Base-by-base conservation (phyloP, 2,113 vertebrate genomes). In the Stegastes partitus region DNA sequence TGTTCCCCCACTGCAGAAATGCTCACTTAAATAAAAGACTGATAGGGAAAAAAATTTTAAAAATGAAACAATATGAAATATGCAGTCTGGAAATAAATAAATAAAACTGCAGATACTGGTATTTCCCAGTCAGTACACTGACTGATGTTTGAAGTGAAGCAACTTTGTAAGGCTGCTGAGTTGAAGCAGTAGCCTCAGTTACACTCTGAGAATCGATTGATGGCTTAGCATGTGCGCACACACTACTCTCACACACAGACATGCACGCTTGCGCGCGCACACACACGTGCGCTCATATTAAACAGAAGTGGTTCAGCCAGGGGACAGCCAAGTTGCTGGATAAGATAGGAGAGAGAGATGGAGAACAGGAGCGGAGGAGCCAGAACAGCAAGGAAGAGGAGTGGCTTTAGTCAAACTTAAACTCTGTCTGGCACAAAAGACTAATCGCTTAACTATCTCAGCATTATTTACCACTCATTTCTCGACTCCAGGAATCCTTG, bases 251-350 rank as follows among this genome's bases (percentile, higher is more conserved):
- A 18, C 56, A 56, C 25, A 26, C 49, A 39, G 11, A 45, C 49
- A 66, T 11, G 23, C 65, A 59, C 56, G 2, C 37, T 21, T 56
- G 45, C 8, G 53, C 39, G 22, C 69, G n/a, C 57, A 74, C 55
- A 56, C 74, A 68, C 69, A 72, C 66, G 74, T 18, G 12, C 22
- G 19, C 64, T 78, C 74, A 88, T 77, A 84, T 87, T 82, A 89
- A 85, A 89, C 85, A 89, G 59, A 71, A 63, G 58, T 86, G 82
- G 90, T 93, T 91, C 91, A 93, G 71, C 79, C 68, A 88, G 63
- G 73, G 90, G 90, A 91, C 90, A 93, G 84, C 64, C 63, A 77
- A 81, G 69, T 84, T 86, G 65, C 76, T 72, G 59, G 61, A 68
- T 74, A 70, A 79, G 79, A 86, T 65, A n/a, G 47, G 74, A 23